phyloP scores from a whole-genome alignment of 2,113 vertebrate species.

The Cyanoramphus novaezelandiae region DNA sequence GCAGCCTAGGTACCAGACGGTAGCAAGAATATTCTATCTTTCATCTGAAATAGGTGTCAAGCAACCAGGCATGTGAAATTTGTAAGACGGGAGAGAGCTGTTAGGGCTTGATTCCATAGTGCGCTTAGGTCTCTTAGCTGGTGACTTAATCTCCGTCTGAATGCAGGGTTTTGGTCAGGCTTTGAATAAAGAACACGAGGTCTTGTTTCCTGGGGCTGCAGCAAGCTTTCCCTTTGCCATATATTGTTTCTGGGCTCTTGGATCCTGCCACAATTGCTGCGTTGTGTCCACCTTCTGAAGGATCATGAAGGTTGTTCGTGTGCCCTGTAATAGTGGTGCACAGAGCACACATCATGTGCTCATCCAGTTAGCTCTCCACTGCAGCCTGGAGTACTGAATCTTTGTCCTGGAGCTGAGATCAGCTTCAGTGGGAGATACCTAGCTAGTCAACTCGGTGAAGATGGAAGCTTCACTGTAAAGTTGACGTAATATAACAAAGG shows the following conservation, averaged over 20 bases:
- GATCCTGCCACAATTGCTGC: neutral
- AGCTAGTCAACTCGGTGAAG: accelerated
- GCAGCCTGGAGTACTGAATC: neutral
- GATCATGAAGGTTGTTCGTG: neutral
- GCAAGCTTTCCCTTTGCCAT: neutral
- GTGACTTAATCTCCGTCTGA: neutral
- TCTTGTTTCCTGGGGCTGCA: neutral
- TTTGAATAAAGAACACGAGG: neutral
- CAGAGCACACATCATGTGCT: neutral
- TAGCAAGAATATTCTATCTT: neutral
- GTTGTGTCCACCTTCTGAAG: neutral
- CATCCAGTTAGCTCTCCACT: neutral
- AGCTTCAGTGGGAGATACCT: neutral
- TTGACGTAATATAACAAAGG: neutral
- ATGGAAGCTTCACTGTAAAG: neutral
- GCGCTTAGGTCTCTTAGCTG: neutral
- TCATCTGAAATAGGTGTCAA: neutral
- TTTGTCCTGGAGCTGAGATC: neutral
- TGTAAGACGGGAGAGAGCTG: accelerated
- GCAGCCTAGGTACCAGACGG: neutral
- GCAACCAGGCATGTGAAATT: neutral
- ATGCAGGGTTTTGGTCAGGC: neutral
- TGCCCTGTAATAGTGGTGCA: neutral
- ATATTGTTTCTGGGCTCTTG: neutral
- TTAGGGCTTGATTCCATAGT: neutral